Conservation (phyloP, 2,797 vertebrate species). For the Rhincodon typus region DNA sequence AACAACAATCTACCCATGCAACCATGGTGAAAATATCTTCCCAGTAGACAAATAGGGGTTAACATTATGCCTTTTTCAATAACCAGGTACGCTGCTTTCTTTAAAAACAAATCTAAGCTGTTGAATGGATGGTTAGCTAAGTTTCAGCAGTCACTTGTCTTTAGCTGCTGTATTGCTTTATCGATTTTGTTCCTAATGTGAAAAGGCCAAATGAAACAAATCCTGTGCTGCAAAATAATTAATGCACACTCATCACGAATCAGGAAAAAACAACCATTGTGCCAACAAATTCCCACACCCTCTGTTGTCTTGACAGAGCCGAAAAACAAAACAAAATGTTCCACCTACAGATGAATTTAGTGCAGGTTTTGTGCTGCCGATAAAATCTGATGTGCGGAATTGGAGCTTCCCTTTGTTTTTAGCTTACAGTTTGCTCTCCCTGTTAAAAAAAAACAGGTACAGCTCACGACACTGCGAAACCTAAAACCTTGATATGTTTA, state of each 20-base stretch:
- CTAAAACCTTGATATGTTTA: conserved; percentile 44
- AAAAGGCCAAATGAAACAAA: neutral
- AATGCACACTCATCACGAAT: neutral
- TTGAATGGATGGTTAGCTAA: neutral
- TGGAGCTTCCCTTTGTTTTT: conserved; percentile 19
- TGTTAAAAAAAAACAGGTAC: conserved; percentile 38
- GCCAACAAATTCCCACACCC: conserved; percentile 29
- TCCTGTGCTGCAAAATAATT: conserved; percentile 13
- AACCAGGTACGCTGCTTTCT: neutral
- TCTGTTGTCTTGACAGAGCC: conserved; percentile 28
- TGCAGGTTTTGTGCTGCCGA: conserved; percentile 27
- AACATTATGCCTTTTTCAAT: neutral
- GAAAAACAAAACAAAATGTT: conserved; percentile 32
- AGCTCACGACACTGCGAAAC: conserved; percentile 31
- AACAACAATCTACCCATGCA: neutral
- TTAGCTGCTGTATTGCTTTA: neutral
- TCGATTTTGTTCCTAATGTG: neutral
- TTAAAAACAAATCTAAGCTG: neutral
- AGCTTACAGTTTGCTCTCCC: neutral
- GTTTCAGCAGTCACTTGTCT: neutral
- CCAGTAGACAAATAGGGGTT: neutral
- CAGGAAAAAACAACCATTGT: conserved; percentile 38
- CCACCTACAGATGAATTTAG: neutral
- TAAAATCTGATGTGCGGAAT: conserved; percentile 29
- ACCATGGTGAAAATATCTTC: too few relatives aligned